These are phyloP conservation scores for Pelobates fuscus DNA, from an alignment of 2,113 vertebrate species.

Conservation along the genomic window DNA sequence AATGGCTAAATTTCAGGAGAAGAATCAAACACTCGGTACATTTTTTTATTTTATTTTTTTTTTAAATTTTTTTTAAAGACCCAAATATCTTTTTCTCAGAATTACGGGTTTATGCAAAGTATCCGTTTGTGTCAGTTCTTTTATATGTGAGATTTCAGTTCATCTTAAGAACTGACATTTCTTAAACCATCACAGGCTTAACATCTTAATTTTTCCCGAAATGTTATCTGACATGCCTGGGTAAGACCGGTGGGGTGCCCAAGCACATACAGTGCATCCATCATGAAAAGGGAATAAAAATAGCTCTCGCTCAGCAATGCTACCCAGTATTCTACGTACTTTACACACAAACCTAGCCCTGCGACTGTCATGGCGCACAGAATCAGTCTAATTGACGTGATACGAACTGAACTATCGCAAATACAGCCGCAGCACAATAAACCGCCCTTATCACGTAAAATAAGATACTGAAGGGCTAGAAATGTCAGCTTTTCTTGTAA, in stretches of 20 bases:
- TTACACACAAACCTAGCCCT: too few species aligned
- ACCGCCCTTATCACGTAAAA: too few species aligned
- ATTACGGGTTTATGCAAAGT: background rate
- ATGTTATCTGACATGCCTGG: background rate
- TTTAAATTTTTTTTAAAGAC: background rate
- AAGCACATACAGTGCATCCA: too few species aligned
- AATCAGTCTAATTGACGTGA: background rate
- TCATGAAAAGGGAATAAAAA: background rate
- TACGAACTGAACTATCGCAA: background rate
- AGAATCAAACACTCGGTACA: too few species aligned
- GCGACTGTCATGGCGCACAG: too few species aligned
- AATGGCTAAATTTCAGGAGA: too few species aligned
- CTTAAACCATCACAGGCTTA: background rate
- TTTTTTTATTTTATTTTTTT: too few species aligned
- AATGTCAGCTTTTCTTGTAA: too few species aligned
- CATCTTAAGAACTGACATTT: background rate
- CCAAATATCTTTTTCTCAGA: background rate
- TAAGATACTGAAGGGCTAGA: too few species aligned
- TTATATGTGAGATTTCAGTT: background rate
- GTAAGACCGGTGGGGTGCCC: background rate
- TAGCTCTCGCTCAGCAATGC: background rate
- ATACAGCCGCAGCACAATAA: too few species aligned
- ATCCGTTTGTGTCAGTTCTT: background rate
- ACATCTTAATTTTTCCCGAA: background rate
- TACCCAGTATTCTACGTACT: too few species aligned